Evolutionary conservation across 1,140 invertebrate species (phyloP).

Genomic region (Drosophila tristis): DNA sequence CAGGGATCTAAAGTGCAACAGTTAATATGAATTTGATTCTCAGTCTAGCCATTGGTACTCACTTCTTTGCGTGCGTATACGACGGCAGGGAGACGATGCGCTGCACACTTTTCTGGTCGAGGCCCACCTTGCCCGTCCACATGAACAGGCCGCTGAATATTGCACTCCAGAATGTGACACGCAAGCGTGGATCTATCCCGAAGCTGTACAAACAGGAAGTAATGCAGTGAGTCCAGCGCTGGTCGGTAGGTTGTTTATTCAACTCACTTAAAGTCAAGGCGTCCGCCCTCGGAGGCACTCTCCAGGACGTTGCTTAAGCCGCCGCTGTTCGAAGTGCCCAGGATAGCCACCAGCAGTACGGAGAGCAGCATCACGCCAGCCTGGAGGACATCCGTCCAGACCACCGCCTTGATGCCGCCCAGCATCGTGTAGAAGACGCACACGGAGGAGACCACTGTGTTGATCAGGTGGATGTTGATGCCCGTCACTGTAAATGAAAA

Average conservation of each 20-base stretch:
- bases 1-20: constrained; percentile 77
- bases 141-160: constrained; percentile 59
- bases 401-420: constrained; percentile 93
- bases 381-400: constrained; percentile 95
- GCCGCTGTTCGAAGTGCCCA: constrained; percentile 89
- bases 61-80: constrained; percentile 65
- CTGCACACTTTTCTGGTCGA: constrained; percentile 77
- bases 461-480: constrained; percentile 89
- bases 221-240: not conserved
- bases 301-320: constrained; percentile 88
- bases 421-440: constrained; percentile 94
- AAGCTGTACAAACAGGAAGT: constrained; percentile 33
- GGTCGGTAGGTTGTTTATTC: no score
- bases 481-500: constrained; percentile 88
- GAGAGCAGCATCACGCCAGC: constrained; percentile 90
- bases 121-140: constrained; percentile 73
- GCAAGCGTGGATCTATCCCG: constrained; percentile 63
- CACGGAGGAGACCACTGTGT: constrained; percentile 89
- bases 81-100: constrained; percentile 76
- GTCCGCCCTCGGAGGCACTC: constrained; percentile 85
- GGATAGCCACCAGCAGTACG: constrained; percentile 88
- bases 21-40: not conserved
- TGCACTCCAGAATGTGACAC: constrained; percentile 56
- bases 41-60: constrained; percentile 5
- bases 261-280: constrained; percentile 87